These are phyloP conservation scores for Leucosticte australis DNA, from an alignment of 2,113 vertebrate genomes.

Conservation along the genomic window DNA sequence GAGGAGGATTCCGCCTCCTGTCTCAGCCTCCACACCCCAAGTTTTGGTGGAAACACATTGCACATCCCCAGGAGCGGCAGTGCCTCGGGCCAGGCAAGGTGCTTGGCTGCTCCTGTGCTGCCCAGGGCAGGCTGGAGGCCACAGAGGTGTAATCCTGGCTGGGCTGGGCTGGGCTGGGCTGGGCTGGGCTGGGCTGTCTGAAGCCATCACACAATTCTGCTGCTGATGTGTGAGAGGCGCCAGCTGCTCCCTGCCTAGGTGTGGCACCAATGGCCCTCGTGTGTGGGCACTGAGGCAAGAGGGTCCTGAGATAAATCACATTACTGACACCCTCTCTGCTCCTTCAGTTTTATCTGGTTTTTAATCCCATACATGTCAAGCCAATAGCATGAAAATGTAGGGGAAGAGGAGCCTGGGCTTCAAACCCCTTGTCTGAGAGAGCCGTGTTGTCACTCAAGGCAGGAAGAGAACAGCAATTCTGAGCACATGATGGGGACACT, in stretches of 20 bases:
- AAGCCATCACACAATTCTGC: background rate
- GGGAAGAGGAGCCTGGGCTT: background rate
- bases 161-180: background rate
- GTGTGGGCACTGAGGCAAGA: fast-evolving
- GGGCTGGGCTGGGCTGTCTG: background rate
- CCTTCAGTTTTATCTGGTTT: background rate
- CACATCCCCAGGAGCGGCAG: background rate
- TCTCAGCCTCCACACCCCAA: fast-evolving
- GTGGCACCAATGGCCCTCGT: fast-evolving
- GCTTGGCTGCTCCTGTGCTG: background rate
- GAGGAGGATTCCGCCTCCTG: background rate
- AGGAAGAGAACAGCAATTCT: background rate
- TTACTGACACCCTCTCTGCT: background rate
- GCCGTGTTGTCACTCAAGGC: fast-evolving
- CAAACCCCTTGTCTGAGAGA: background rate
- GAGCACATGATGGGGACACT: background rate
- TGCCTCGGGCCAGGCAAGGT: fast-evolving
- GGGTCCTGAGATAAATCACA: background rate
- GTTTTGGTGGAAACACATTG: background rate
- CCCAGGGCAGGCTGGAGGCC: background rate
- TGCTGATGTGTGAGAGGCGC: background rate
- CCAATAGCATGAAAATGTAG: background rate
- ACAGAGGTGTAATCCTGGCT: background rate
- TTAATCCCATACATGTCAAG: background rate
- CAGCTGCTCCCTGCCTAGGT: background rate